Base-by-base conservation (phyloP, 2,888 invertebrate genomes). In the Eustalomyia histrio region DNA sequence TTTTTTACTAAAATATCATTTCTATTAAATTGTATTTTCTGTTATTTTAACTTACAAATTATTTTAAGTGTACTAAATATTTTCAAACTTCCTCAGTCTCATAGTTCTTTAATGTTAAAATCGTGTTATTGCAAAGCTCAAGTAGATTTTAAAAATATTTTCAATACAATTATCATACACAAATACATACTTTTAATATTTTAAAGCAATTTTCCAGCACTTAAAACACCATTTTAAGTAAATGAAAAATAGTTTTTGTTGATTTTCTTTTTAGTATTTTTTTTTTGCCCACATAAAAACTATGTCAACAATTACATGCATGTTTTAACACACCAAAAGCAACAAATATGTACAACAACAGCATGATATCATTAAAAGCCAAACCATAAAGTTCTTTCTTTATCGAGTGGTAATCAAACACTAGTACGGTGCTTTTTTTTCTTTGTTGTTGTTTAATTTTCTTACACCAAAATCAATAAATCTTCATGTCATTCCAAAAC, bases 221-320 rank as follows among this genome's bases (percentile, higher is more conserved):
- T 79, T 79, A 63, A 16, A 33, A 2, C 14, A 29, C 68, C 58
- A 69, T 76, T 69, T 64, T 58, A 33, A 55, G 74, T 12, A 53
- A 33, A 58, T 61, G n/a, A 43, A 67, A 57, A 63, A 57, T 52
- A 47, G 29, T 52, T n/a, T 64, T 64, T 69, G 52, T 52, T 57
- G 47, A 53, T 68, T 78, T 65, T 63, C 10, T 47, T 58, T 21
- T 1, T 24, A 12, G 39, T 55, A n/a, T 47, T 52, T 12, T 12
- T 68, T 58, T 21, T 35, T 73, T 76, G 58, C 52, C 73, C 71
- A 61, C 69, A 72, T 65, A 76, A 81, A 78, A 78, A 78, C 78
- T 81, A 52, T 81, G 81, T 74, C 81, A 78, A 61, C 81, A 81
- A 81, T 81, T 81, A 81, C 76, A 81, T 78, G 78, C 76, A 78